phyloP scores from a whole-genome alignment of 2,888 invertebrate genomes.

The Melangyna quadrimaculata region DNA sequence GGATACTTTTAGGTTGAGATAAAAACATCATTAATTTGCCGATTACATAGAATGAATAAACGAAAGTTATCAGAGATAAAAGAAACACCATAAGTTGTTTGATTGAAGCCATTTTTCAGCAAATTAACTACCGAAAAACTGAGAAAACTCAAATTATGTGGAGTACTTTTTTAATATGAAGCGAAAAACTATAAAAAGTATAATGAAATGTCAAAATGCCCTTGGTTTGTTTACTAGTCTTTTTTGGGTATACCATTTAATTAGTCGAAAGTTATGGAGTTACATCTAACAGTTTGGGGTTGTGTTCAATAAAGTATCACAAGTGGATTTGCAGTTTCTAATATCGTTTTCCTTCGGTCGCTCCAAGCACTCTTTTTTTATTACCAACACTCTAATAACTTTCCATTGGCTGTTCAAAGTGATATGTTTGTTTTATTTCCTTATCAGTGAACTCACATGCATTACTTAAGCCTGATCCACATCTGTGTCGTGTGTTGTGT shows the following conservation, averaged over 20 bases:
- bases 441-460: too few relatives aligned
- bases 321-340: too few relatives aligned
- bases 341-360: too few relatives aligned
- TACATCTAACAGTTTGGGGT: neutral
- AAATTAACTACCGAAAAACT: neutral
- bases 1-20: conserved; percentile 81
- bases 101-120: conserved; percentile 75
- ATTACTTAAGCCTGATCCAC: too few relatives aligned
- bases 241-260: conserved; percentile 21
- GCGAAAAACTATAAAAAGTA: neutral
- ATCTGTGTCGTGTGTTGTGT: too few relatives aligned
- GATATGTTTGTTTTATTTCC: too few relatives aligned
- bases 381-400: too few relatives aligned
- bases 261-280: neutral
- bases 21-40: conserved; percentile 83
- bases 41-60: conserved; percentile 82
- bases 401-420: too few relatives aligned
- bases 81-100: conserved; percentile 76
- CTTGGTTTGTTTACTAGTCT: neutral
- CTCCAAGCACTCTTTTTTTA: too few relatives aligned
- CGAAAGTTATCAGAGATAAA: conserved; percentile 80
- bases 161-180: neutral
- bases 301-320: too few relatives aligned
- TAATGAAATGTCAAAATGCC: conserved; percentile 4
- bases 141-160: neutral